Evolutionary conservation across 2,888 invertebrate species (phyloP).

Genomic region (Phyllotreta striolata): DNA sequence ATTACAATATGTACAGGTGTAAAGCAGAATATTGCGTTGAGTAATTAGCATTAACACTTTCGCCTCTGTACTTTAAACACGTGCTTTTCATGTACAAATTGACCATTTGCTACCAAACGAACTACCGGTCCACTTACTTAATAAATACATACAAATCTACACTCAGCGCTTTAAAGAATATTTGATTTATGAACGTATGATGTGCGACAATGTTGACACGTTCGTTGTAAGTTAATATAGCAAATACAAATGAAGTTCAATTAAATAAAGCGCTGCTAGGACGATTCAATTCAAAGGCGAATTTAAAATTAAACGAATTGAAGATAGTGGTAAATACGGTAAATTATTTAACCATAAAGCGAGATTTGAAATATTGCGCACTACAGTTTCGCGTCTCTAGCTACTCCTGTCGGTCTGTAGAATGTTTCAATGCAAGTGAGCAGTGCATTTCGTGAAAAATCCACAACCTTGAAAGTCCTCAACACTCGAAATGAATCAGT

Average conservation of each 20-base stretch:
- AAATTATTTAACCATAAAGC: no score
- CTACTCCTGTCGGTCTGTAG: no score
- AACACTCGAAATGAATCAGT: constrained; percentile 35
- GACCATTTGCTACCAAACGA: constrained; percentile 4
- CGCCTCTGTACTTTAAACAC: constrained; percentile 1
- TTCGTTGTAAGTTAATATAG: no score
- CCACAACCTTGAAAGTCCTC: constrained; percentile 38
- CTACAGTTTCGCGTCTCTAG: no score
- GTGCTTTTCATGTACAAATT: neutral
- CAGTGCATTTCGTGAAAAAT: constrained; percentile 24
- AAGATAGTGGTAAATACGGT: no score
- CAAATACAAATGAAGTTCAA: no score
- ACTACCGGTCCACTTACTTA: constrained; percentile 4
- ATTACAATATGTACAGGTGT: no score
- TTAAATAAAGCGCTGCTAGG: no score
- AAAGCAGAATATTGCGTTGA: neutral
- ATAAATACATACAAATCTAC: neutral
- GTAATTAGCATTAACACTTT: neutral
- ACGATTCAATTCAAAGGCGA: no score
- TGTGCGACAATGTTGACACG: no score
- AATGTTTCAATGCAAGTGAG: neutral
- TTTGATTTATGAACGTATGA: constrained; percentile 1
- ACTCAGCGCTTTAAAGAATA: neutral
- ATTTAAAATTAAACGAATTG: no score
- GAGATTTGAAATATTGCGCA: no score